Conservation (phyloP, 2,113 vertebrate species). For the Chionomys nivalis region DNA sequence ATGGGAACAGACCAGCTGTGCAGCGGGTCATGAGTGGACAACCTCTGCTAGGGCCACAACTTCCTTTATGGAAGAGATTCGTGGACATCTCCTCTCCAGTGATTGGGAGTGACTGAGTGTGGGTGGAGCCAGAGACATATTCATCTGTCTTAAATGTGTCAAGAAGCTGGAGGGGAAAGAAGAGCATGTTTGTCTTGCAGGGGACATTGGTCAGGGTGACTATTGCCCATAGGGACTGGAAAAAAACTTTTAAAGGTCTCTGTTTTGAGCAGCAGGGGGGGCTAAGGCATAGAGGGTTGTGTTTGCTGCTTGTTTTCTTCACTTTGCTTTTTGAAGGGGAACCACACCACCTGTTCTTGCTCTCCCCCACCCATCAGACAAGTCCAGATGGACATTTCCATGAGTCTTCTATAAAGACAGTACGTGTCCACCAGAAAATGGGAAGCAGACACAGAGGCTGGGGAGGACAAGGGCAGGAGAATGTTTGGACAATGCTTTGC, state of each 20-base stretch:
- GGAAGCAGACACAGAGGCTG: background rate
- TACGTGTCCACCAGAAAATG: background rate
- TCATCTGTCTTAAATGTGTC: background rate
- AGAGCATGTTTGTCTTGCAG: background rate
- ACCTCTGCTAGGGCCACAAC: background rate
- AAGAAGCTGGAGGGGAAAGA: background rate
- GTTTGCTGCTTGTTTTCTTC: slow-evolving; percentile 50
- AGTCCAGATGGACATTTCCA: background rate
- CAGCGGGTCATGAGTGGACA: rapidly evolving
- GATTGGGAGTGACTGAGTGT: background rate
- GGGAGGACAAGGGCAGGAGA: background rate
- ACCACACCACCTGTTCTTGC: background rate
- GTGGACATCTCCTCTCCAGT: background rate
- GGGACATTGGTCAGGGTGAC: background rate
- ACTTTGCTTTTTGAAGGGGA: slow-evolving; percentile 41
- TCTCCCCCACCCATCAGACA: background rate
- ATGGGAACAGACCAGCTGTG: background rate
- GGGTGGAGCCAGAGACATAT: background rate
- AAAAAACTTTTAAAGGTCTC: background rate
- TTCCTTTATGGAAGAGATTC: background rate
- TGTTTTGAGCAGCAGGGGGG: background rate
- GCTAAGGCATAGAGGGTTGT: background rate
- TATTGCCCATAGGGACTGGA: background rate
- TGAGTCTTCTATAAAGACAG: background rate
- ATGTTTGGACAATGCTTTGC: background rate